phyloP scores from a whole-genome alignment of 1,140 invertebrate species.

The Odontomachus brunneus region DNA sequence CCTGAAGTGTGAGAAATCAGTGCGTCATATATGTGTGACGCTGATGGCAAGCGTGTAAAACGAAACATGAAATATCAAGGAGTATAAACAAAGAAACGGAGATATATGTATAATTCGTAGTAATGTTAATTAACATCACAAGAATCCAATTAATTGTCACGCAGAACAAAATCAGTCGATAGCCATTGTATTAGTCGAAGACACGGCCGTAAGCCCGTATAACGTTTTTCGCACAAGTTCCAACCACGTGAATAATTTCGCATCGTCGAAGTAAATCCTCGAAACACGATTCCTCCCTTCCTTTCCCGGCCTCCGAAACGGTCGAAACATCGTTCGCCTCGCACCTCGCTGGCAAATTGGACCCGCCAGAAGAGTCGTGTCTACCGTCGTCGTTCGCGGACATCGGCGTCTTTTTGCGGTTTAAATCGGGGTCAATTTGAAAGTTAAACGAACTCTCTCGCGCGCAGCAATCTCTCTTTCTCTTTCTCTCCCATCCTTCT shows the following conservation, averaged over 20 bases:
- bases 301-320: conserved; percentile 24
- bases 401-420: conserved; percentile 62
- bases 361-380: conserved; percentile 36
- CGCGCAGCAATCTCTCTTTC: neutral
- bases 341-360: conserved; percentile 64
- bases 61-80: too few species aligned
- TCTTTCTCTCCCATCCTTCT: too few species aligned
- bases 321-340: conserved; percentile 13
- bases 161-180: conserved; percentile 1
- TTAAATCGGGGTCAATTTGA: conserved; percentile 75
- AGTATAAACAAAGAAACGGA: neutral
- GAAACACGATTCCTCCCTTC: conserved; percentile 24
- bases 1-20: too few species aligned
- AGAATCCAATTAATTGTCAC: neutral
- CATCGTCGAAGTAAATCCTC: conserved; percentile 11
- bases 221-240: neutral
- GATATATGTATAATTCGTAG: neutral
- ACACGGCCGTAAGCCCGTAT: too few species aligned
- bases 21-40: too few species aligned
- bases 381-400: neutral
- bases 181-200: neutral
- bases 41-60: too few species aligned
- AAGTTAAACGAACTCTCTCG: conserved; percentile 75
- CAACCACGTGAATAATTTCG: conserved; percentile 46
- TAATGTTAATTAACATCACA: neutral